Evolutionary conservation across 2,113 vertebrate genomes (phyloP), one percentile per base, ranked within the genome.

Genomic region (Bubalus kerabau): DNA sequence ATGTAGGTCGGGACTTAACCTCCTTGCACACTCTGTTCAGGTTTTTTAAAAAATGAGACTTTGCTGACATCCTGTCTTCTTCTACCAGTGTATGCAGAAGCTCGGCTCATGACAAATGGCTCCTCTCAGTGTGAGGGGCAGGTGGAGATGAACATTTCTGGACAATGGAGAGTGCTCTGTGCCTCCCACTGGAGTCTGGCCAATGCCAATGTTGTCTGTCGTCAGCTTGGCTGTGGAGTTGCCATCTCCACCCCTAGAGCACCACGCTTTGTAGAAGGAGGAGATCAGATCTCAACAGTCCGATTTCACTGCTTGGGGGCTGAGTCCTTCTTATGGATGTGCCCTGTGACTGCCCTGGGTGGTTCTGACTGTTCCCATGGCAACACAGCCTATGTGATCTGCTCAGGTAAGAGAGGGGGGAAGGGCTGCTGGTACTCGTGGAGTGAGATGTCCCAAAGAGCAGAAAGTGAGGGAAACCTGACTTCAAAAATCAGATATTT

Each of bases 321-420:
- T 7, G 97, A 97, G 76, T 57, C 59, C 11, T 90, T 59, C 48
- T 24, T 91, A 9, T 56, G 87, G 30, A 50, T 40, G 23, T 98
- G 97, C 21, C 84, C 85, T 1, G 2, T 95, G 92, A 87, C 87
- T 36, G 43, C 78, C 46, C 92, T 96, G 87, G 96, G 97, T 4
- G 26, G 30, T 36, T 57, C 78, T 1, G 59, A 1, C 1, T 98
- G 96, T 64, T 28, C 82, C 19, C 92, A 0, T 0, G 85, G 24
- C 32, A 74, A 93, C 0, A 24, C 5, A 0, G 97, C 97, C 19
- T 95, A 87, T 56, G 97, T 95, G 36, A 74, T 97, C 90, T 98
- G 98, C 92, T 98, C 98, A 62, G 97, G 97, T 97, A 46, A 85
- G 90, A 50, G 64, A 40, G 1, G 14, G 15, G 16, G 30, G 32